Evolutionary conservation across 2,888 invertebrate species (phyloP).

Genomic region (Enchytraeus crypticus): DNA sequence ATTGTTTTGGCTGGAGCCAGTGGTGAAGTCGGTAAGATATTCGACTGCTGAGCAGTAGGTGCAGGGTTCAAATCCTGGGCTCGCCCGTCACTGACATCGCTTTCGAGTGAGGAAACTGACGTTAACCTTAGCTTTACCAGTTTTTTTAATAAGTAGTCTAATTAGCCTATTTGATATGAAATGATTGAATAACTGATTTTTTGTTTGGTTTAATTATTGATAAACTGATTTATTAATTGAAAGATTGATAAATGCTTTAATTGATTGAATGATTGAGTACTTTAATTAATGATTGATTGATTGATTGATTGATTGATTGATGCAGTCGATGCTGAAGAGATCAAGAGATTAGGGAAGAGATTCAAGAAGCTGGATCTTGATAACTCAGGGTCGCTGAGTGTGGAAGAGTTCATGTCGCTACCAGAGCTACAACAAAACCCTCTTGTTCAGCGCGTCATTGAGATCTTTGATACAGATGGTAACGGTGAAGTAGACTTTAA

Average conservation of each 20-base stretch:
- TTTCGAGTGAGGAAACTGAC: no score
- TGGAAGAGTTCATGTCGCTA: conserved; percentile 98
- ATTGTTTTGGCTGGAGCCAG: no score
- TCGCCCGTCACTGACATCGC: no score
- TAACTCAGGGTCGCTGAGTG: conserved; percentile 93
- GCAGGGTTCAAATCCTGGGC: no score
- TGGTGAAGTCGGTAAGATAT: no score
- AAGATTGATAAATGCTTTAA: no score
- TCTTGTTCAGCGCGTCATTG: conserved; percentile 96
- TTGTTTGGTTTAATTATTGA: no score
- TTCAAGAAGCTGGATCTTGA: conserved; percentile 97
- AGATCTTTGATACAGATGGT: conserved; percentile 98
- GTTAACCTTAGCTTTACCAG: no score
- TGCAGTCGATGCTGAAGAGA: conserved; percentile 96
- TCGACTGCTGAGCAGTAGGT: no score
- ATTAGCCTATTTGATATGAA: background rate
- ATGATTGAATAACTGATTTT: background rate
- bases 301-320: conserved; percentile 10
- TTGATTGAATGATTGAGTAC: no score
- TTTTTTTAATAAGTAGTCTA: no score
- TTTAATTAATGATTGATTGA: background rate
- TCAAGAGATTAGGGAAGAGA: conserved; percentile 92
- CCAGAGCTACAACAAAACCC: conserved; percentile 99
- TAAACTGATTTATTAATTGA: no score
- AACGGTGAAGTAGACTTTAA: conserved; percentile 92